Evolutionary conservation across 2,113 vertebrate genomes (phyloP).

Genomic region (Zosterops lateralis): DNA sequence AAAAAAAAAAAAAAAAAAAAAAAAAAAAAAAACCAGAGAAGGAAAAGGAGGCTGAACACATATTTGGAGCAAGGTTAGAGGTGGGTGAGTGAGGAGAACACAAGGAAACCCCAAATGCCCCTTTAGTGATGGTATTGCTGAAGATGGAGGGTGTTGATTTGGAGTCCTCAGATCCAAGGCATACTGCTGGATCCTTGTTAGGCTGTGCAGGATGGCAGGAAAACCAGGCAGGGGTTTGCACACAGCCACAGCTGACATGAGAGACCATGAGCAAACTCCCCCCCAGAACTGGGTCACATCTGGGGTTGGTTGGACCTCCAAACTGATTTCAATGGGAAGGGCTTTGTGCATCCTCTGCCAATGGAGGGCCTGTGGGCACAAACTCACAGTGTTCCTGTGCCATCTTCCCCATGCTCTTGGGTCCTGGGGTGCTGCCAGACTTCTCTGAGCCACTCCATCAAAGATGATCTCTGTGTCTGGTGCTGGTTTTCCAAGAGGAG

Average conservation of each 20-base stretch:
- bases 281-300: background rate
- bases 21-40: background rate
- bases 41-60: background rate
- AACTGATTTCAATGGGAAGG: background rate
- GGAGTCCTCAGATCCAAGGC: background rate
- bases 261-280: background rate
- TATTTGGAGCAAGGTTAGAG: background rate
- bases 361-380: background rate
- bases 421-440: background rate
- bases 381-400: background rate
- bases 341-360: background rate
- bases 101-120: background rate
- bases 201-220: background rate
- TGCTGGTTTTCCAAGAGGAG: background rate
- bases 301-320: background rate
- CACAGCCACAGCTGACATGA: rapidly evolving
- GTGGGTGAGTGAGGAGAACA: background rate
- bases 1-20: background rate
- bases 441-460: background rate
- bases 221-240: background rate
- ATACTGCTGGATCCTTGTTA: background rate
- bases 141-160: background rate
- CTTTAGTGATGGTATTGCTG: background rate
- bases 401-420: too few species aligned
- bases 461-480: background rate